Evolutionary conservation across 2,113 vertebrate genomes (phyloP), one percentile per base, ranked within the genome.

Genomic region (Psilopogon haemacephalus): DNA sequence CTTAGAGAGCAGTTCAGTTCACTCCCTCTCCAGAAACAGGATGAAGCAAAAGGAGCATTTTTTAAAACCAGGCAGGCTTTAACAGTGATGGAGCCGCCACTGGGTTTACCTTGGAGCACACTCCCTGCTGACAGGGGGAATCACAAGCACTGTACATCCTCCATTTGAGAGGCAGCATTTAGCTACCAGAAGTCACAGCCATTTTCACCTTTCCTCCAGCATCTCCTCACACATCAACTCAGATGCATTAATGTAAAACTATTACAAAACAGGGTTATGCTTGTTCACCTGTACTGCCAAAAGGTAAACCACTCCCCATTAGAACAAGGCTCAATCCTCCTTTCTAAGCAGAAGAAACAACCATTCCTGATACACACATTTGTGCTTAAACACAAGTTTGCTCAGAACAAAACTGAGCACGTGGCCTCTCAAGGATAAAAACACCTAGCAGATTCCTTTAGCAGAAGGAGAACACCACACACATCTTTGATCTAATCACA

Each of bases 371-470:
- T 87, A 92, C 8, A 35, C 37, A 92, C 8, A 35, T 33, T 88
- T 74, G 83, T 52, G 52, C 55, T 77, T 67, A 83, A 91, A n/a
- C n/a, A n/a, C n/a, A n/a, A n/a, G n/a, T n/a, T n/a, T n/a, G n/a
- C n/a, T 60, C 75, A 88, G 78, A 92, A 40, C 90, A 93, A 89
- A 80, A 88, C n/a, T 3, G 37, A 93, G 65, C 93, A 96, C 5
- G 27, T 70, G 87, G 78, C 87, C 71, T 86, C 52, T 30, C 18
- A 38, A 60, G 85, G 93, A 92, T 87, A 96, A 92, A 96, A 94
- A 94, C 93, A 96, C 44, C 92, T 52, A 63, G 50, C 84, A 67
- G 89, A 89, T 87, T 87, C 78, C 91, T 89, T 60, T 13, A 73
- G 82, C 78, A 92, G 69, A 15, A 82, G 48, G 59, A 89, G 86